Percentiles rank a stretch among this genome's conserved stretches.
These are phyloP conservation scores for Lottia scabra DNA, from an alignment of 2,888 invertebrate genomes.

Conservation along the genomic window DNA sequence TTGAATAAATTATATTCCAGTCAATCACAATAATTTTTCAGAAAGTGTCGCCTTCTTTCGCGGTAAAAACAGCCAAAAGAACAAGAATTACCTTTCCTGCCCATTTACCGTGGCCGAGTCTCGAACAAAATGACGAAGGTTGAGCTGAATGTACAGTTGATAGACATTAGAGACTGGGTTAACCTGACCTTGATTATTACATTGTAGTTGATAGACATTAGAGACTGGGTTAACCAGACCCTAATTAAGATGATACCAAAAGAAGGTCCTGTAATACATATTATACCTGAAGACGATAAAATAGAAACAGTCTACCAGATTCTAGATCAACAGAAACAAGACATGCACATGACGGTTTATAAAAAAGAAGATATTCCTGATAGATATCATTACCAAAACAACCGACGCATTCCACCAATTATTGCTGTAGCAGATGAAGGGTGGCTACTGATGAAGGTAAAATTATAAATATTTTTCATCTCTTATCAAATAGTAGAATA, in stretches of 20 bases:
- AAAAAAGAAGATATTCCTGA: constrained; percentile 69
- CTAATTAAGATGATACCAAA: constrained; percentile 19
- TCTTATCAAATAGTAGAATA: no score
- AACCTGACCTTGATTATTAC: neutral
- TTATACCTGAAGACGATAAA: constrained; percentile 33
- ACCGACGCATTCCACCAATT: constrained; percentile 75
- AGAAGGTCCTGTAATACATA: constrained; percentile 36
- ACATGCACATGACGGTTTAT: constrained; percentile 70
- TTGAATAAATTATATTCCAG: no score
- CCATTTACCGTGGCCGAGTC: no score
- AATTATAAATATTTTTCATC: no score
- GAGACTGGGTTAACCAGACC: neutral
- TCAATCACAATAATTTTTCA: no score
- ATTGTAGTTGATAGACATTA: constrained; percentile 18
- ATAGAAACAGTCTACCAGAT: constrained; percentile 37
- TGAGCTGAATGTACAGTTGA: no score
- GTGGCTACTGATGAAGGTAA: constrained; percentile 69
- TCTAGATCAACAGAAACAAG: constrained; percentile 25
- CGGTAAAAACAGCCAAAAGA: no score
- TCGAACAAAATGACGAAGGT: no score
- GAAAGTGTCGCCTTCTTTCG: no score
- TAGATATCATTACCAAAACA: constrained; percentile 76
- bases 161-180: constrained; percentile 14
- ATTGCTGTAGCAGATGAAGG: constrained; percentile 76
- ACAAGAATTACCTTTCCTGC: no score